These are phyloP conservation scores for Harpalus rufipes DNA, from an alignment of 2,888 invertebrate species.

Conservation along the genomic window DNA sequence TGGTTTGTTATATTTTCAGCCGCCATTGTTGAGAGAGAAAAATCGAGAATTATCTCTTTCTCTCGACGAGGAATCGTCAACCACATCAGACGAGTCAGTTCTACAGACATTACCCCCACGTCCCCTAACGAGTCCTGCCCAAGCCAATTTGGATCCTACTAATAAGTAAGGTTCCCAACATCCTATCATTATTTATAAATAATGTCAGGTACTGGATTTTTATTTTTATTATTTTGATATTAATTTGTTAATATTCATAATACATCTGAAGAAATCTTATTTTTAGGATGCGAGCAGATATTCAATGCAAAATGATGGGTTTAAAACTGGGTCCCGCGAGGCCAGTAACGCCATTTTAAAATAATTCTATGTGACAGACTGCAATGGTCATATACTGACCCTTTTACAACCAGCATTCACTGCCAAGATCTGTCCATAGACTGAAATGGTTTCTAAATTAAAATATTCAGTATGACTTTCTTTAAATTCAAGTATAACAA, in stretches of 20 bases:
- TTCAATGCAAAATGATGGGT: constrained; percentile 53
- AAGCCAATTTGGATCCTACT: constrained; percentile 39
- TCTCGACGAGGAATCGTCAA: constrained; percentile 54
- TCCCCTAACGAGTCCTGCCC: constrained; percentile 37
- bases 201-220: constrained; percentile 50
- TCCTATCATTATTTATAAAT: constrained; percentile 32
- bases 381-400: constrained; percentile 35
- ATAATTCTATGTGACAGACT: constrained; percentile 51
- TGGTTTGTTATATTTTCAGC: constrained; percentile 30
- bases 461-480: constrained; percentile 15
- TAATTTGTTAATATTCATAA: not conserved
- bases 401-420: constrained; percentile 57
- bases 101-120: constrained; percentile 13
- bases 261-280: constrained; percentile 4
- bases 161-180: constrained; percentile 57
- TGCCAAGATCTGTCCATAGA: constrained; percentile 62
- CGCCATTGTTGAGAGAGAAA: constrained; percentile 51
- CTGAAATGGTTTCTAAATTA: constrained; percentile 36
- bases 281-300: constrained; percentile 7
- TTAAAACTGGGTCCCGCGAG: constrained; percentile 18
- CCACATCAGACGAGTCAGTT: constrained; percentile 46
- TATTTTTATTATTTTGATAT: constrained; percentile 28
- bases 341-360: constrained; percentile 28
- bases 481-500: constrained; percentile 34
- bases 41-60: constrained; percentile 44